Conservation (phyloP, 2,888 invertebrate species). For the Calliphora vomitoria region DNA sequence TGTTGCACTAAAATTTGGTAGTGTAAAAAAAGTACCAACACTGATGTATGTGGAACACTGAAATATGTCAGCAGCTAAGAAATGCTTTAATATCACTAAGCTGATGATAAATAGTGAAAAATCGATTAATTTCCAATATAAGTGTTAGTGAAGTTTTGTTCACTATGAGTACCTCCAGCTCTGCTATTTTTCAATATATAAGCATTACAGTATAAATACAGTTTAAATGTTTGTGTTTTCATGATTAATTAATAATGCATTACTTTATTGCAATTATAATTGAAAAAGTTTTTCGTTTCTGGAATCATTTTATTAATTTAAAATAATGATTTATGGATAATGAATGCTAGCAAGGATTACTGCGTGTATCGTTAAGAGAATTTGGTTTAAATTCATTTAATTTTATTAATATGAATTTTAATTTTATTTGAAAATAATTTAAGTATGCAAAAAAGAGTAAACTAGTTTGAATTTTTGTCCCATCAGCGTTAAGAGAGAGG, state of each 20-base stretch:
- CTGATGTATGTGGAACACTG: no score
- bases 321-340: constrained; percentile 61
- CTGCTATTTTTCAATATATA: no score
- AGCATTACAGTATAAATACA: neutral
- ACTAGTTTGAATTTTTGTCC: no score
- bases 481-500: no score
- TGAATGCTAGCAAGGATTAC: neutral
- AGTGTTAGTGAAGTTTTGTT: neutral
- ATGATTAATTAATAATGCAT: constrained; percentile 64
- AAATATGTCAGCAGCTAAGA: no score
- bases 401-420: neutral
- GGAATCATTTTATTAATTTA: constrained; percentile 49
- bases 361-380: neutral
- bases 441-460: no score
- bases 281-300: constrained; percentile 63
- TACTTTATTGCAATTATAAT: constrained; percentile 64
- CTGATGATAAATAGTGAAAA: no score
- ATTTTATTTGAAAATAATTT: neutral
- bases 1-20: no score
- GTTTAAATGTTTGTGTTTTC: constrained; percentile 26
- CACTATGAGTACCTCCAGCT: neutral
- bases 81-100: no score
- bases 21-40: no score
- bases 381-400: neutral
- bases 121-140: no score